Evolutionary conservation across 2,797 vertebrate genomes (phyloP), one percentile per base, ranked within the genome.

Genomic region (Choloepus didactylus): DNA sequence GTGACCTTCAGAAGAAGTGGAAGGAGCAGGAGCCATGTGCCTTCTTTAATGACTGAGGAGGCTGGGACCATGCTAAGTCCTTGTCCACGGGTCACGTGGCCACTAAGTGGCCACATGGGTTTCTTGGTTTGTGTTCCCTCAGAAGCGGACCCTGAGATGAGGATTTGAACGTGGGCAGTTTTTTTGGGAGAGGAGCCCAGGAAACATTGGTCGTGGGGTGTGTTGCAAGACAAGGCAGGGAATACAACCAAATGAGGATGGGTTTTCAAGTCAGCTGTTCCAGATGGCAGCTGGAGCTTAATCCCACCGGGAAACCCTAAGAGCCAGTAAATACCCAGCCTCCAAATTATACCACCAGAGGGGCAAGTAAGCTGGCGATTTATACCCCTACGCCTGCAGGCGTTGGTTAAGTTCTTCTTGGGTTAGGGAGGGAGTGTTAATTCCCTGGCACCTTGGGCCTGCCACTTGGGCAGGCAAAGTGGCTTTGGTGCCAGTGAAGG

Each of bases 21-120:
- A 4, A 1, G 1, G 64, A 67, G 60, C 2, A 0, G 46, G 27
- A 38, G 1, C 25, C 44, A 9, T 9, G 29, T 0, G 0, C 44
- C 64, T 90, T 29, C 44, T 73, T 60, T 27, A 41, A 31, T 23
- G 21, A 23, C 9, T 5, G 23, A 18, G 46, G 77, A 51, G 35
- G 14, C 69, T 31, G 6, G 0, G 41, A 23, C 23, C 16, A 21
- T 8, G 54, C 35, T 5, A 21, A n/a, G 6, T 41, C 0, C 0
- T 23, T 41, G 38, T 73, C 44, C 10, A 38, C 16, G n/a, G 73
- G 15, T 49, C 6, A 11, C 73, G 41, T 35, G 16, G 23, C 46
- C 31, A 59, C 54, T 16, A 77, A 69, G 80, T 27, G 6, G 27
- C 8, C 69, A 5, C 0, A 0, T 7, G n/a, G n/a, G 4, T 84